phyloP scores from a whole-genome alignment of 1,140 invertebrate genomes.

The Ylistrum balloti region DNA sequence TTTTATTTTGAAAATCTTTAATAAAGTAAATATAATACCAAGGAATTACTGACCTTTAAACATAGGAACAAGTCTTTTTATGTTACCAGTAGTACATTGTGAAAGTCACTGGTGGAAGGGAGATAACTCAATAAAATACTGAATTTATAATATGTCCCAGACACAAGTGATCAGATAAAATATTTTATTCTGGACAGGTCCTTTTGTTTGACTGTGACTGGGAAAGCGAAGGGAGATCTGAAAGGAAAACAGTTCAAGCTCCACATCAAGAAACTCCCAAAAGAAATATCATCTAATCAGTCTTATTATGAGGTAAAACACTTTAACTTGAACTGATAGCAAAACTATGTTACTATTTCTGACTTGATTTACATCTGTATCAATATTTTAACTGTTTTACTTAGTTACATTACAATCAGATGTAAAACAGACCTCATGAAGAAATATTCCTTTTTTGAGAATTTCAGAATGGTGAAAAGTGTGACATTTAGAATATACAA shows the following conservation, averaged over 20 bases:
- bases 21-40: too few relatives aligned
- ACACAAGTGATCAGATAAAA: too few relatives aligned
- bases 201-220: conserved; percentile 54
- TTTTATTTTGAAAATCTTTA: too few relatives aligned
- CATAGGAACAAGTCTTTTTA: too few relatives aligned
- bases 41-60: too few relatives aligned
- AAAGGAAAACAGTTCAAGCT: conserved; percentile 57
- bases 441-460: neutral
- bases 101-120: neutral
- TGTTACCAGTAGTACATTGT: too few relatives aligned
- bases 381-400: too few relatives aligned
- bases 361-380: too few relatives aligned
- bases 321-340: neutral
- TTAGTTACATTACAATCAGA: too few relatives aligned
- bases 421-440: too few relatives aligned
- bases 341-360: neutral
- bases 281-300: conserved; percentile 53
- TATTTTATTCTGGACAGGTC: conserved; percentile 46
- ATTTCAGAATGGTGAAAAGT: neutral
- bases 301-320: conserved; percentile 56
- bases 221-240: conserved; percentile 49
- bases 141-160: too few relatives aligned
- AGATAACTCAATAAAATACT: conserved; percentile 33
- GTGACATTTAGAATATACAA: too few relatives aligned
- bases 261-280: conserved; percentile 54